These are phyloP conservation scores for Cepaea nemoralis DNA, from an alignment of 1,140 invertebrate species.

Conservation along the genomic window DNA sequence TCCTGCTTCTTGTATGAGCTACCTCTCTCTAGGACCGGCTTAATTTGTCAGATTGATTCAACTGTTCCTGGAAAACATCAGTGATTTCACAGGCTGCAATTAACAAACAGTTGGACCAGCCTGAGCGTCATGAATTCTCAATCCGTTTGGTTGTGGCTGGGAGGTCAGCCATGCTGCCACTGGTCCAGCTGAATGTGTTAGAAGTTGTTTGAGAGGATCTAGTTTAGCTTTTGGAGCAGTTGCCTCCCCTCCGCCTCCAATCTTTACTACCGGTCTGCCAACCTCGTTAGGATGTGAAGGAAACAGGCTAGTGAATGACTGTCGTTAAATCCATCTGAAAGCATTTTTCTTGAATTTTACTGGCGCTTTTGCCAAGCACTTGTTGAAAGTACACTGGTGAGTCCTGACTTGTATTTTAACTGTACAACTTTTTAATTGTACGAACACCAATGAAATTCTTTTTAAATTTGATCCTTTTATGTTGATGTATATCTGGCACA, in stretches of 20 bases:
- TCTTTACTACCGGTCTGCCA: slow-evolving; percentile 38
- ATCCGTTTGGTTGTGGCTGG: background rate
- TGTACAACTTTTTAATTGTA: background rate
- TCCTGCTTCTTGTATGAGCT: background rate
- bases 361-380: no score
- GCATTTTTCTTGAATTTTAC: no score
- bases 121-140: background rate
- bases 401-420: background rate
- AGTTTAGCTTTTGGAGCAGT: slow-evolving; percentile 35
- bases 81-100: background rate
- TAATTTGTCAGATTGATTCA: background rate
- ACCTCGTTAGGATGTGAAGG: slow-evolving; percentile 37
- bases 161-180: background rate
- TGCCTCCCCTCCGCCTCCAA: slow-evolving; percentile 35
- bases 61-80: background rate
- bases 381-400: no score
- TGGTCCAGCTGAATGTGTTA: background rate
- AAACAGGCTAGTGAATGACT: slow-evolving; percentile 12
- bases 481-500: background rate
- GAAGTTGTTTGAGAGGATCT: slow-evolving; percentile 19
- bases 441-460: background rate
- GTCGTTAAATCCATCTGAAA: background rate
- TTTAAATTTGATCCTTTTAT: background rate
- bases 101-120: background rate
- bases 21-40: background rate